Conservation (phyloP, 30 jellyfish, hydroid and myxozoan genomes). For the Aurelia coerulea region DNA sequence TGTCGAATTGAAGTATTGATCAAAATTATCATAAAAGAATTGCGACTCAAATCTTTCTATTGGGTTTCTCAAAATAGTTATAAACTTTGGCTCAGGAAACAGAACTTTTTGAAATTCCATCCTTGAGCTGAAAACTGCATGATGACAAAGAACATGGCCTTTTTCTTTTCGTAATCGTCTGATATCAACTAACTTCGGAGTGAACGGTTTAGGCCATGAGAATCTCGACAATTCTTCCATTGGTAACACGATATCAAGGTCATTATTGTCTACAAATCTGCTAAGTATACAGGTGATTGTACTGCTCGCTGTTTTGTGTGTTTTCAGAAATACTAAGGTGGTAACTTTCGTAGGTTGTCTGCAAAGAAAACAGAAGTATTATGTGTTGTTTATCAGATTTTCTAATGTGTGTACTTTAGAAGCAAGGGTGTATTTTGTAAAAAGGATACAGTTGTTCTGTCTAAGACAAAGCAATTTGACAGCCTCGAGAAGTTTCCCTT, state of each 20-base stretch:
- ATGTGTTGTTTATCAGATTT: too few relatives aligned
- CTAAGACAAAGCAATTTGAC: too few relatives aligned
- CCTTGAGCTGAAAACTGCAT: constrained; percentile 60
- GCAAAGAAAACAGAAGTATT: neutral
- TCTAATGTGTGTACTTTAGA: too few relatives aligned
- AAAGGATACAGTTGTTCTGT: too few relatives aligned
- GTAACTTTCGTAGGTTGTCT: constrained; percentile 13
- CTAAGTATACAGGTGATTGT: constrained; percentile 76
- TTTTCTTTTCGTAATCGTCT: constrained; percentile 60
- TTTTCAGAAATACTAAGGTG: constrained; percentile 68
- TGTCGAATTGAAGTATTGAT: constrained; percentile 25
- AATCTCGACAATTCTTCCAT: constrained; percentile 43
- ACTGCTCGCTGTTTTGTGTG: constrained; percentile 90
- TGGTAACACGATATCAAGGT: constrained; percentile 75
- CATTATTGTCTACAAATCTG: constrained; percentile 67
- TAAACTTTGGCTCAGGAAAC: constrained; percentile 47
- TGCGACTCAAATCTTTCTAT: constrained; percentile 69
- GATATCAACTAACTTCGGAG: constrained; percentile 53
- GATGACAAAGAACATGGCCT: constrained; percentile 73
- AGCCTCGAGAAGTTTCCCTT: too few relatives aligned
- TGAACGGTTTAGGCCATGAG: constrained; percentile 79
- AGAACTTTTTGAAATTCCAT: constrained; percentile 61
- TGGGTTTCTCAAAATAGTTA: constrained; percentile 82
- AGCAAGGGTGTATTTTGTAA: too few relatives aligned
- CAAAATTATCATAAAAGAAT: constrained; percentile 66